Evolutionary conservation across 2,113 vertebrate species (phyloP).

Genomic region (Anarrhichthys ocellatus): DNA sequence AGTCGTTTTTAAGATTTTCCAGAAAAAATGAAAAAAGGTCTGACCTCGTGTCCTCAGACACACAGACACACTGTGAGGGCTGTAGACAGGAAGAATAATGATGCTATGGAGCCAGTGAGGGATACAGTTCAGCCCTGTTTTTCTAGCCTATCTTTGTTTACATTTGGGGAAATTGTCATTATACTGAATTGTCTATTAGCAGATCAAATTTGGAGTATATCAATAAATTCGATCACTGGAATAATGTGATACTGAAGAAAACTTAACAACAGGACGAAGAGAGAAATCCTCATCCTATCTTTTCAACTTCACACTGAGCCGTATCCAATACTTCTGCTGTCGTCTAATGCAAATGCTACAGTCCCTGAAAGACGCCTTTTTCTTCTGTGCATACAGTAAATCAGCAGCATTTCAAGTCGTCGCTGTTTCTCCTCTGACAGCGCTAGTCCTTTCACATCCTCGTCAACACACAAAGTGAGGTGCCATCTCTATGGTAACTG

Average conservation of each 20-base stretch:
- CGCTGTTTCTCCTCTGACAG: slow-evolving; percentile 33
- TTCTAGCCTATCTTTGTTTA: background rate
- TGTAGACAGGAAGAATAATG: background rate
- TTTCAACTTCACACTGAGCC: too few relatives aligned
- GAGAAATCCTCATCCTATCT: too few relatives aligned
- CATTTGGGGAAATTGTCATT: background rate
- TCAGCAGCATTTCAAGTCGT: slow-evolving; percentile 11
- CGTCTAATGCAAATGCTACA: too few relatives aligned
- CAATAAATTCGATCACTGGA: background rate
- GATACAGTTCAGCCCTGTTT: background rate
- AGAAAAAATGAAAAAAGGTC: background rate
- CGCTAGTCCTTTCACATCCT: slow-evolving; percentile 34
- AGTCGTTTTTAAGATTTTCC: background rate
- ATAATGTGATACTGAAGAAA: background rate
- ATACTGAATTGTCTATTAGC: background rate
- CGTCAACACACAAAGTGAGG: slow-evolving; percentile 20
- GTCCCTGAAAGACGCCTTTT: too few relatives aligned
- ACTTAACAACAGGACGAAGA: background rate
- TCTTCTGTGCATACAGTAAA: too few relatives aligned
- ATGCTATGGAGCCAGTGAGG: background rate
- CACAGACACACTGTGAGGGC: background rate
- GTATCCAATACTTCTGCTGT: too few relatives aligned
- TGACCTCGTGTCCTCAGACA: background rate
- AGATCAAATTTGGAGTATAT: background rate
- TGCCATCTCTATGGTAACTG: slow-evolving; percentile 75